Base-by-base conservation (phyloP, 2,113 vertebrate species). In the Recurvirostra avosetta region DNA sequence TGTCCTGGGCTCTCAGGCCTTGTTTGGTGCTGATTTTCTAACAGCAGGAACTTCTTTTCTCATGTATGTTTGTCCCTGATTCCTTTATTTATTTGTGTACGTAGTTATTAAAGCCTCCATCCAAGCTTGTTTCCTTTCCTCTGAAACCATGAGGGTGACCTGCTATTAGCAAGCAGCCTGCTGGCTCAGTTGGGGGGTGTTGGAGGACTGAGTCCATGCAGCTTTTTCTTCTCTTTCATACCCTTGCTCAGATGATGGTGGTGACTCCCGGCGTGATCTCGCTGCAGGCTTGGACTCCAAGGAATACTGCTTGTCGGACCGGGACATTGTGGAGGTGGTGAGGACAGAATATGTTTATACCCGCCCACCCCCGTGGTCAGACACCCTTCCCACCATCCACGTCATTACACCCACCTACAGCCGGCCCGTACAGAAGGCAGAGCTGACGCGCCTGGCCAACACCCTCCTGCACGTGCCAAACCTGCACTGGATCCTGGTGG, bases 291-390 rank as follows among this genome's bases (percentile, higher is more conserved):
- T 98, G 16, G 99, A 99, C 98, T 99, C 99, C 92, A 99, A 99
- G 98, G 99, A 99, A 97, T 99, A 99, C 97, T 99, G 99, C 97
- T 98, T 99, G 96, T 99, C 99, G 2, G 99, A 99, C 96, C 99
- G 99, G 89, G 99, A 99, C 98, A 99, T 99, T 43, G 99, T 99
- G 98, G 99, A 99, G 98, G 99, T 99, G 98, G 99, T 99, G 97
- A 99, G 99, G 98, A 99, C 99, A 47, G 99, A 99, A 94, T 99
- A 99, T 6, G 99, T 99, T 89, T 99, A 99, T 92, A 99, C 99
- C 1, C 98, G 99, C 86, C 99, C 99, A 1, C 99, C 99, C 1
- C 99, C 99, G 3, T 99, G 99, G 99, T 99, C 99, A 0, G 99
- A 99, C 73, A 99, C 99, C 50, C 98, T 99, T 80, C 99, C 99